Conservation (phyloP, 2,888 invertebrate genomes). For the Taenaris catops region DNA sequence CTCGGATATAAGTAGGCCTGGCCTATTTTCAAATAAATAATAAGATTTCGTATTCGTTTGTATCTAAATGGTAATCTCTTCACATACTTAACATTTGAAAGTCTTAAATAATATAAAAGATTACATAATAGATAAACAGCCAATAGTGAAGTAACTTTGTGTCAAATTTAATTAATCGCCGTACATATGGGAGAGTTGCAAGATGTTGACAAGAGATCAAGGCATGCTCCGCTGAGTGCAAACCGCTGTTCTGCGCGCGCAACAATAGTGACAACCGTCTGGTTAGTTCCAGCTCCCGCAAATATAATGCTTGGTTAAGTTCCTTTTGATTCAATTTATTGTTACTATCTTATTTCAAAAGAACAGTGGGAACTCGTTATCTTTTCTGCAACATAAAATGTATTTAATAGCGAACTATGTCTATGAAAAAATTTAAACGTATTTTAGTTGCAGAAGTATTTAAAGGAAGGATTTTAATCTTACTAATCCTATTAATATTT, state of each 20-base stretch:
- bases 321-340: conserved; percentile 22
- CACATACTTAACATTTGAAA: no score
- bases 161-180: conserved; percentile 5
- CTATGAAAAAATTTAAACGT: no score
- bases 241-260: conserved; percentile 33
- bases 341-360: conserved; percentile 5
- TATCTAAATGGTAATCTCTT: no score
- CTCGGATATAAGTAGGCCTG: no score
- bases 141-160: not conserved
- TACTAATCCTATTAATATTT: no score
- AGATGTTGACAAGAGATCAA: conserved; percentile 25
- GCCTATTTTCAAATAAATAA: no score
- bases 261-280: conserved; percentile 33
- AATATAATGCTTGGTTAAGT: conserved; percentile 18
- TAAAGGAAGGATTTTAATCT: no score
- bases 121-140: no score
- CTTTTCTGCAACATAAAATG: not conserved
- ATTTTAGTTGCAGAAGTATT: no score
- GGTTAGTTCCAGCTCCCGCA: conserved; percentile 23
- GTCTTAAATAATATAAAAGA: no score
- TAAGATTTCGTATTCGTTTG: no score
- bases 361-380: conserved; percentile 3
- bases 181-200: conserved; percentile 8
- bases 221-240: conserved; percentile 38
- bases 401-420: conserved; percentile 4